Percentiles rank a stretch among this genome's conserved stretches.
Conservation (phyloP, 2,797 vertebrate species). For the Phoebastria nigripes region DNA sequence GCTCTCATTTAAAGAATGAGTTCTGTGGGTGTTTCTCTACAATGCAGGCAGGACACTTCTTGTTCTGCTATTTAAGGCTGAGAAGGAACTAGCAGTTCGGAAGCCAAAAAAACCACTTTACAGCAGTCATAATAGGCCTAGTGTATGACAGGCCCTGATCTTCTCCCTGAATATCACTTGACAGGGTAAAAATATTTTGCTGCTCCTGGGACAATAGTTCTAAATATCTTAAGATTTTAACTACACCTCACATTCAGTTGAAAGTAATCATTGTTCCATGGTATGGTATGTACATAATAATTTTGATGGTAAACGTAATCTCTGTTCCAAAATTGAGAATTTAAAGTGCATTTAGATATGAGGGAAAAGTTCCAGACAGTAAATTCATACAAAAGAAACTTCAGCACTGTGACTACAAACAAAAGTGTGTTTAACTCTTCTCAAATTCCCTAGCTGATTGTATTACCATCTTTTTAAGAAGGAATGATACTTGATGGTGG, state of each 20-base stretch:
- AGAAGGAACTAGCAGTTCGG: neutral
- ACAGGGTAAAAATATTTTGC: neutral
- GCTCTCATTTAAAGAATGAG: neutral
- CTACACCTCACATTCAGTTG: neutral
- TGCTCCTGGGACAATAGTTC: neutral
- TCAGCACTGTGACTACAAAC: neutral
- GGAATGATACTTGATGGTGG: neutral
- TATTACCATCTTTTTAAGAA: neutral
- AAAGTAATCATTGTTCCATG: neutral
- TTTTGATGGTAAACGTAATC: neutral
- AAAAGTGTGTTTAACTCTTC: neutral
- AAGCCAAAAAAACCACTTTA: neutral
- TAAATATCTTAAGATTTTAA: neutral
- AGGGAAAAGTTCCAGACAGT: neutral
- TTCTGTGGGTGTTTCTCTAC: neutral
- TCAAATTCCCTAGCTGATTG: neutral
- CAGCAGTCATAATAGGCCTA: neutral
- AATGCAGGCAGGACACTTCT: neutral
- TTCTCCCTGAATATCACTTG: neutral
- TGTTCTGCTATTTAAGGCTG: neutral
- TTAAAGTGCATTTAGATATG: neutral
- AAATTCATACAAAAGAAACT: neutral
- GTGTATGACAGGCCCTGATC: neutral
- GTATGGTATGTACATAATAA: fast-evolving
- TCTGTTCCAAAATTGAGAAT: neutral